Evolutionary conservation across 2,888 invertebrate species (phyloP), one percentile per base, ranked within the genome.

Genomic region (Hypselothyrea guttata): DNA sequence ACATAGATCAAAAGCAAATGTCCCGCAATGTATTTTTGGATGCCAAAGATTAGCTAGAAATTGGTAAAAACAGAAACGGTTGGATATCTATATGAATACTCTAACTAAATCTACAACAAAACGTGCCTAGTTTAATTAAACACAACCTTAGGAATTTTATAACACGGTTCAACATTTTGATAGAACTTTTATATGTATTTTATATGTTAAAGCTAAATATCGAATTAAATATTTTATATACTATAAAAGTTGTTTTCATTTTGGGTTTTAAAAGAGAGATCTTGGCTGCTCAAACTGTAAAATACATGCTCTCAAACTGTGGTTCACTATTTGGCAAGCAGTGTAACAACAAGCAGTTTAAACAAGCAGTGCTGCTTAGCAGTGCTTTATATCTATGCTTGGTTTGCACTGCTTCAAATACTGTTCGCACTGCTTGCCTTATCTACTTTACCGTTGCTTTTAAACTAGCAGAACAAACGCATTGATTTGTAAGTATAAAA

Each of bases 41-140:
- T 65, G 82, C 84, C 78, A 78, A 79, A 75, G 75, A 79, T 84
- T 48, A 64, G 45, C 30, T 62, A 68, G 34, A 31, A 44, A 40
- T 12, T 13, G 16, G 28, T 7, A 12, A 37, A 42, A 13, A 12
- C 13, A 42, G 7, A 7, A 38, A 45, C 11, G 15, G n/a, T 31
- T 30, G 37, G 28, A 16, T 34, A 31, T 40, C 46, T 38, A 22
- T 46, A 60, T 56, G 69, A 71, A 73, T 71, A 71, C 74, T 73
- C 74, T 63, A 9, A 57, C 42, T 54, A 41, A 41, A 34, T 34
- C 15, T 31, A 31, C 13, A 48, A 27, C 33, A 27, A 31, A 45
- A 11, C 15, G 30, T 35, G 31, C 18, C 7, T 38, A 38, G 16
- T 40, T 34, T 61, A 49, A 31, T 37, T 31, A 49, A 35, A 40